These are phyloP conservation scores for Trematomus bernacchii DNA, from an alignment of 2,797 vertebrate genomes.

Conservation along the genomic window DNA sequence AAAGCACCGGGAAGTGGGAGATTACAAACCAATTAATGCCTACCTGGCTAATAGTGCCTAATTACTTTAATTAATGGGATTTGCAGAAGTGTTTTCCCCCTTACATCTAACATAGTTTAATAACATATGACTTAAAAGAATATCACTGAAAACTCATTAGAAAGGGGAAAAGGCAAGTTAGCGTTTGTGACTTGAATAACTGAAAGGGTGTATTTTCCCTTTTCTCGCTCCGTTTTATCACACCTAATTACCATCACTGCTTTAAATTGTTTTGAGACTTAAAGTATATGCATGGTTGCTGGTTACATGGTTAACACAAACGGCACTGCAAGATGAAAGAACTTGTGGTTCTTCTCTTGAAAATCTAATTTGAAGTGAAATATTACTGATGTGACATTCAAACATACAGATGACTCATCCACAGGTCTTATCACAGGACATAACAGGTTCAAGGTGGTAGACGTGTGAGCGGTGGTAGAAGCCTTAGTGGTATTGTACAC, in stretches of 20 bases:
- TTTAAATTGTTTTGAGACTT: constrained; percentile 5
- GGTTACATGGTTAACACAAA: neutral
- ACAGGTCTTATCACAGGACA: neutral
- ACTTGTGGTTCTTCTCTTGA: neutral
- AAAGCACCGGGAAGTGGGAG: neutral
- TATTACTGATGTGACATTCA: constrained; percentile 7
- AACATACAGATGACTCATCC: constrained; percentile 3
- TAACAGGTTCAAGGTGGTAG: neutral
- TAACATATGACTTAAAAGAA: constrained; percentile 35
- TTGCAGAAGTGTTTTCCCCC: constrained; percentile 14
- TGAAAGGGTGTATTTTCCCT: constrained; percentile 43
- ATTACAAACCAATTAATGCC: constrained; percentile 12
- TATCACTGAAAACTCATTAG: constrained; percentile 49
- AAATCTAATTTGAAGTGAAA: neutral
- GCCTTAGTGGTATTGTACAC: constrained; percentile 4
- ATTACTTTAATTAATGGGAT: constrained; percentile 38
- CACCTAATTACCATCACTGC: constrained; percentile 24
- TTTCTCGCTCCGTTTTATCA: constrained; percentile 24
- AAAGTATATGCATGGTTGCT: neutral
- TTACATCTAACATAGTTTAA: constrained; percentile 19
- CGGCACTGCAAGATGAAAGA: neutral
- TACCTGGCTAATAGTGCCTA: constrained; percentile 3
- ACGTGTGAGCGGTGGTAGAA: neutral
- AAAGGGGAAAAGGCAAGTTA: constrained; percentile 53
- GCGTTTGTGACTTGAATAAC: constrained; percentile 36